phyloP scores from a whole-genome alignment of 2,888 invertebrate genomes.

The Spilarctia lutea region DNA sequence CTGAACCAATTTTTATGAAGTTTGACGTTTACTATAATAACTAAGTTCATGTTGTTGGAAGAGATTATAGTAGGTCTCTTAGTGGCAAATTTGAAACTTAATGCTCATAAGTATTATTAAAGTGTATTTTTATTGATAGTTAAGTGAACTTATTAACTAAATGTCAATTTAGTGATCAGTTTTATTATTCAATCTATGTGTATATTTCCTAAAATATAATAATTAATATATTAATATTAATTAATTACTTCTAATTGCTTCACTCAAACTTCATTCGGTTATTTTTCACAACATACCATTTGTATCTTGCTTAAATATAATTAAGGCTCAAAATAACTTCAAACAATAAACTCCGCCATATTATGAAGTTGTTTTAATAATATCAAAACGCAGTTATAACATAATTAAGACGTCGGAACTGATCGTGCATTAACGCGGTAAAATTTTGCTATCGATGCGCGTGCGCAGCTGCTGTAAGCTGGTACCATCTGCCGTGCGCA shows the following conservation, averaged over 20 bases:
- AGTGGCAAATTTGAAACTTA: no score
- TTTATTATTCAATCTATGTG: no score
- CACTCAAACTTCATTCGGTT: background rate
- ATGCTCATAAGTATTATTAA: no score
- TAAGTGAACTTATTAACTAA: no score
- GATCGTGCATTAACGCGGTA: slow-evolving; percentile 37
- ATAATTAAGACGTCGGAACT: slow-evolving; percentile 46
- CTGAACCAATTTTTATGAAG: no score
- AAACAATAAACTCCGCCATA: background rate
- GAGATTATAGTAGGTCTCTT: no score
- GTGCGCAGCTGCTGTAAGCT: slow-evolving; percentile 63
- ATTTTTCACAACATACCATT: background rate
- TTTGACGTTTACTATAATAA: no score
- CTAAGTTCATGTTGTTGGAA: no score
- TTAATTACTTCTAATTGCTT: background rate
- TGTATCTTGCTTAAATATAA: background rate
- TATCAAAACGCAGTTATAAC: slow-evolving; percentile 33
- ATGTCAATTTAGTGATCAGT: no score
- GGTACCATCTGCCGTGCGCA: slow-evolving; percentile 60
- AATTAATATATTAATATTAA: no score
- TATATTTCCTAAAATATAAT: no score
- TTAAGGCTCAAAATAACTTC: background rate
- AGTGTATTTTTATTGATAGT: no score
- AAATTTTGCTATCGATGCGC: slow-evolving; percentile 51
- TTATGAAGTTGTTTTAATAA: slow-evolving; percentile 7